phyloP scores from a whole-genome alignment of 2,888 invertebrate species.

The Ophonus ardosiacus region DNA sequence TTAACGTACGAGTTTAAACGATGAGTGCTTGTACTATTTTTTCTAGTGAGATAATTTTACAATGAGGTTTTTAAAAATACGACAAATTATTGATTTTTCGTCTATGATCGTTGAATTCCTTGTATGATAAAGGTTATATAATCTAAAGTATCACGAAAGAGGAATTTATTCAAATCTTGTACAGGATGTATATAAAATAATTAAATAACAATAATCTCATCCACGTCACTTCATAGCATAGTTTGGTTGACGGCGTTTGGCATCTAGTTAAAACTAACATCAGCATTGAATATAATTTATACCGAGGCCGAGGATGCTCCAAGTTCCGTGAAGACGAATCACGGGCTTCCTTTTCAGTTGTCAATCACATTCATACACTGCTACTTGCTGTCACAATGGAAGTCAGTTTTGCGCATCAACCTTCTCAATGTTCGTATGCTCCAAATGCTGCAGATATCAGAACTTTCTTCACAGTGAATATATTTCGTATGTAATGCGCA shows the following conservation, averaged over 20 bases:
- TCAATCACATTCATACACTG: slow-evolving; percentile 67
- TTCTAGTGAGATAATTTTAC: too few relatives aligned
- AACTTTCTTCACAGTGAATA: slow-evolving; percentile 33
- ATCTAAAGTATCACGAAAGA: not conserved
- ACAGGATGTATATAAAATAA: slow-evolving; percentile 6
- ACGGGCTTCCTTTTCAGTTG: slow-evolving; percentile 69
- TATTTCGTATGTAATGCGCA: slow-evolving; percentile 49
- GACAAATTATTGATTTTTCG: too few relatives aligned
- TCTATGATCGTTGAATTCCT: not conserved
- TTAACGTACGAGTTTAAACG: too few relatives aligned
- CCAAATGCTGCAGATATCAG: not conserved
- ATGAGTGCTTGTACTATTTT: too few relatives aligned
- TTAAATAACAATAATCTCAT: slow-evolving; percentile 26
- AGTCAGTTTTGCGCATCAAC: slow-evolving; percentile 33
- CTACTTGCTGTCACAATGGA: slow-evolving; percentile 49
- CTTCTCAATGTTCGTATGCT: not conserved
- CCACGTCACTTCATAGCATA: not conserved
- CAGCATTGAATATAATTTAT: slow-evolving; percentile 56
- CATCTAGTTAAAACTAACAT: slow-evolving; percentile 43
- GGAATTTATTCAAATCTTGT: not conserved
- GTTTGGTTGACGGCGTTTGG: slow-evolving; percentile 24
- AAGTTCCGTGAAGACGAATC: slow-evolving; percentile 65
- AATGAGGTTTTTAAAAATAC: too few relatives aligned
- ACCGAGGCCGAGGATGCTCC: slow-evolving; percentile 47
- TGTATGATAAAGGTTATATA: not conserved